Conservation (phyloP, 2,797 vertebrate genomes). For the Onychomys leucogaster region DNA sequence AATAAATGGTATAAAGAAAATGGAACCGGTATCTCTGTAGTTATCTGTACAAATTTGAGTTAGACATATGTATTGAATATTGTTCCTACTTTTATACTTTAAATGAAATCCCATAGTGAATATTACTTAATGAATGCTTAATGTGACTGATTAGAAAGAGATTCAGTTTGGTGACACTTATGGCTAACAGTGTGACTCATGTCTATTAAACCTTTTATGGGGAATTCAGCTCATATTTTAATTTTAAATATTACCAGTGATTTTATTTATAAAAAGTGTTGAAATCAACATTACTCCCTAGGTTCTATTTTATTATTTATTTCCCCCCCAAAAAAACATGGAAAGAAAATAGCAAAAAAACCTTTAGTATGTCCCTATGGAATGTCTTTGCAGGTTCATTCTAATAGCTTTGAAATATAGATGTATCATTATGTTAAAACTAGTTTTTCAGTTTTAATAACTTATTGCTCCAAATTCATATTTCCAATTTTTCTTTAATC, state of each 20-base stretch:
- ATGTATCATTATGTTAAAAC: neutral
- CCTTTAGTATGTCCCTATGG: neutral
- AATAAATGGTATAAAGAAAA: neutral
- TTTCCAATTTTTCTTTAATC: neutral
- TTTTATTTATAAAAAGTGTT: neutral
- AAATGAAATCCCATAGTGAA: neutral
- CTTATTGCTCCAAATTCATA: neutral
- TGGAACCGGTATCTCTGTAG: neutral
- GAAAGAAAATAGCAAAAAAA: neutral
- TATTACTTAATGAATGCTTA: neutral
- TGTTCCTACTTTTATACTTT: neutral
- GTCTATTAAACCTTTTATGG: neutral
- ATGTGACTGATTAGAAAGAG: neutral
- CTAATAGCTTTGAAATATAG: neutral
- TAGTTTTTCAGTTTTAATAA: neutral
- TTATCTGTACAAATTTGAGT: neutral
- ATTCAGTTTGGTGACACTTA: neutral
- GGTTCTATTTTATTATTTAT: neutral
- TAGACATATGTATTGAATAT: neutral
- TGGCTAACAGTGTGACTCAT: neutral
- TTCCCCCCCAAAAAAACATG: neutral
- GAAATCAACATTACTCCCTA: neutral
- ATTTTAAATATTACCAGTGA: neutral
- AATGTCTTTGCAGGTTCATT: neutral
- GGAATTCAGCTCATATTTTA: neutral